Percentiles rank a stretch among this genome's conserved stretches.
phyloP scores from a whole-genome alignment of 1,140 invertebrate genomes.

The Zeugodacus cucurbitae region DNA sequence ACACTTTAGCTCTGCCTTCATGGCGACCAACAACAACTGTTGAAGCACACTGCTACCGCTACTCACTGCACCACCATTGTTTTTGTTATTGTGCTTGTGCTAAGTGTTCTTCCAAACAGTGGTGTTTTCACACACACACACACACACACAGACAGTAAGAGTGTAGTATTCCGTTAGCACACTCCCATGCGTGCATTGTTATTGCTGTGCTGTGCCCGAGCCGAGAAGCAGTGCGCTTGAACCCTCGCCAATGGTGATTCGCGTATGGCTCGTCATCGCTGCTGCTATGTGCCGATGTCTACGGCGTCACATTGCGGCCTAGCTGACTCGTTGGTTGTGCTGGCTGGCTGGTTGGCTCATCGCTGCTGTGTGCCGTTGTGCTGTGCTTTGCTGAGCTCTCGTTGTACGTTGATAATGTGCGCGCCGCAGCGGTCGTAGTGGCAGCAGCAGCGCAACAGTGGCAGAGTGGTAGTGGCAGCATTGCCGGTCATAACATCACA shows the following conservation, averaged over 20 bases:
- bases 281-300: not conserved
- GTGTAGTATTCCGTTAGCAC: constrained; percentile 45
- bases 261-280: not conserved
- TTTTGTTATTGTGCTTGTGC: not conserved
- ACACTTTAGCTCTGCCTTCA: not conserved
- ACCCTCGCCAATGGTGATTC: constrained; percentile 43
- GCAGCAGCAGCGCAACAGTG: not conserved
- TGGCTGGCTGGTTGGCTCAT: not conserved
- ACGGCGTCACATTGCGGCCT: not conserved
- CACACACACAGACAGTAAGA: not conserved
- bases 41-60: not conserved
- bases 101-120: not conserved
- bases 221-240: constrained; percentile 32
- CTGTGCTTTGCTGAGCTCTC: not conserved
- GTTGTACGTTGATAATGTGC: constrained; percentile 12
- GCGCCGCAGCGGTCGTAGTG: not conserved
- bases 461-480: constrained; percentile 42
- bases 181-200: constrained; percentile 55
- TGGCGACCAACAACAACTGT: not conserved
- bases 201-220: constrained; percentile 37
- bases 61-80: not conserved
- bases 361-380: not conserved
- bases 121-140: not conserved
- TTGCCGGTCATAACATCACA: constrained; percentile 44
- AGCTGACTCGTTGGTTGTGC: not conserved